Percentiles rank a stretch among this genome's conserved stretches.
Evolutionary conservation across 2,113 vertebrate genomes (phyloP).

Genomic region (Oplegnathus fasciatus): DNA sequence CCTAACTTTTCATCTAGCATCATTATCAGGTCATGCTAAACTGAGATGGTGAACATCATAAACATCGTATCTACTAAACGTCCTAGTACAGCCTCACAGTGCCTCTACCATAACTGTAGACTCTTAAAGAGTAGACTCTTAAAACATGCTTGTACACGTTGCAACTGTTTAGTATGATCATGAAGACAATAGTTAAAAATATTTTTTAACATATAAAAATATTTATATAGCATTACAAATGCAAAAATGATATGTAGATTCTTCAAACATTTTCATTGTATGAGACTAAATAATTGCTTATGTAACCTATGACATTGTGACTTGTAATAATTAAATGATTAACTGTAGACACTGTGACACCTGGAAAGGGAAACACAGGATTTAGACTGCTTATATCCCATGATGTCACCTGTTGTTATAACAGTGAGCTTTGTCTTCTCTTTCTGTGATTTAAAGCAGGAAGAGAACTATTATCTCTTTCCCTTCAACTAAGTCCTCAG

Average conservation of each 20-base stretch:
- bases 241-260: background rate
- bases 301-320: background rate
- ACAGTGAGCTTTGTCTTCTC: conserved; percentile 38
- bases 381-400: conserved; percentile 26
- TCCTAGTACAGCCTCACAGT: background rate
- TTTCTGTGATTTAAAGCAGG: conserved; percentile 55
- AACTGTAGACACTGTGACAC: conserved; percentile 21
- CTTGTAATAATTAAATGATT: background rate
- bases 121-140: no score
- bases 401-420: conserved; percentile 66
- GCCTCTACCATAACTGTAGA: background rate
- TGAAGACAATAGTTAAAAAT: background rate
- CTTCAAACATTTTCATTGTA: background rate
- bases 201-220: background rate
- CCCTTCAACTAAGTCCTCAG: conserved; percentile 64
- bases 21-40: background rate
- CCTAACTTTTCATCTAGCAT: background rate
- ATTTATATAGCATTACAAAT: background rate
- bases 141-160: background rate
- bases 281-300: background rate
- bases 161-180: background rate
- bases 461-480: conserved; percentile 66
- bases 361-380: conserved; percentile 11
- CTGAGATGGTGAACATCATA: background rate
- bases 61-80: background rate